Evolutionary conservation across 1,140 invertebrate species (phyloP).

Genomic region (Akabosia matsudoensis): DNA sequence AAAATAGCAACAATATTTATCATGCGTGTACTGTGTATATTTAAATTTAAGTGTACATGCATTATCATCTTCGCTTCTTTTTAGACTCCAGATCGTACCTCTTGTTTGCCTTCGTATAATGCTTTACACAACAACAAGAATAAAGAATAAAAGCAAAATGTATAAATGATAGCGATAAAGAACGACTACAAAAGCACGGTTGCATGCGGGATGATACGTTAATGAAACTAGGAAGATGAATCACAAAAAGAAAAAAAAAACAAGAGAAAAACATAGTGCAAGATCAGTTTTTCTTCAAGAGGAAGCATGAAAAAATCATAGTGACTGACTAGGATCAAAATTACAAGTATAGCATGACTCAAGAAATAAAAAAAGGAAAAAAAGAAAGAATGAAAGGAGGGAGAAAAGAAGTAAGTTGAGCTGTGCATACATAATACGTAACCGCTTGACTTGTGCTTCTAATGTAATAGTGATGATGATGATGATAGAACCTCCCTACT

Average conservation of each 20-base stretch:
- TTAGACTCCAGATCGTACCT: background rate
- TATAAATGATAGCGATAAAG: constrained; percentile 21
- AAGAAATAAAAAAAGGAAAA: background rate
- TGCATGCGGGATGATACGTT: constrained; percentile 24
- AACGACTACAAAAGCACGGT: constrained; percentile 16
- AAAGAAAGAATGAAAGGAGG: background rate
- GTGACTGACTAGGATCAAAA: background rate
- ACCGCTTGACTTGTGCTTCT: constrained; percentile 24
- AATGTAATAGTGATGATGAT: constrained; percentile 2
- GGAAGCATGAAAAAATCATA: background rate
- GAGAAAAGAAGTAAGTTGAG: constrained; percentile 11
- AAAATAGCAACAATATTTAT: too few species aligned
- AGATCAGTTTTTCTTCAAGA: constrained; percentile 4
- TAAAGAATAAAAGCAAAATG: constrained; percentile 8
- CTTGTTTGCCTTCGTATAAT: background rate
- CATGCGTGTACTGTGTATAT: too few species aligned
- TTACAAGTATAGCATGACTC: background rate
- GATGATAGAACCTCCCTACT: constrained; percentile 21
- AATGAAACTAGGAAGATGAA: constrained; percentile 20
- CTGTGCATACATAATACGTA: constrained; percentile 18
- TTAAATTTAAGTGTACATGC: too few species aligned
- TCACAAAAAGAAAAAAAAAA: too few species aligned
- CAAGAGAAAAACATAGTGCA: constrained; percentile 11
- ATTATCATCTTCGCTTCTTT: too few species aligned
- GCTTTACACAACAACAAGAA: too few species aligned